Percentiles rank a stretch among this genome's conserved stretches.
phyloP scores from a whole-genome alignment of 2,797 vertebrate genomes.

The Lacerta agilis region DNA sequence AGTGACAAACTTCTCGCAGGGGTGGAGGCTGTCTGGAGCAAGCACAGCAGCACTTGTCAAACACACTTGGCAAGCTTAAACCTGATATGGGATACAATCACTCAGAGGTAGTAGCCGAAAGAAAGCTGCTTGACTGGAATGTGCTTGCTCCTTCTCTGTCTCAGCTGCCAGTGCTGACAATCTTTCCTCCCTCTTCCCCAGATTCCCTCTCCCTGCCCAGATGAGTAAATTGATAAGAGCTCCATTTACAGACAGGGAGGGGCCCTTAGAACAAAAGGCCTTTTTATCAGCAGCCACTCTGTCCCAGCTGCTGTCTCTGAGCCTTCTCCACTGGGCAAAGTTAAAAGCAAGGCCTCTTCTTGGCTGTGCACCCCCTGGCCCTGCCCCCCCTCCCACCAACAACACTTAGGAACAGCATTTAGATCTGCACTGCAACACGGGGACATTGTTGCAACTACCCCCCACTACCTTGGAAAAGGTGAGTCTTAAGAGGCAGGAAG shows the following conservation, averaged over 20 bases:
- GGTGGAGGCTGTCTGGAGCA: neutral
- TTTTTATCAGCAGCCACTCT: no score
- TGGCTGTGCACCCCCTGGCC: neutral
- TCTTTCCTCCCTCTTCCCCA: neutral
- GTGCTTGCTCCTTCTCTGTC: neutral
- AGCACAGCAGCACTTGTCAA: neutral
- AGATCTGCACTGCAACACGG: neutral
- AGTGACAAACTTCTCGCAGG: neutral
- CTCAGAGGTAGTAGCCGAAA: neutral
- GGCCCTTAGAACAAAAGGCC: neutral
- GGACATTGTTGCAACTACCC: neutral
- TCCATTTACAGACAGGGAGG: neutral
- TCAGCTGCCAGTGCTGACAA: neutral
- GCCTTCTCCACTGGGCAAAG: neutral
- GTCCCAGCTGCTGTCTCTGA: neutral
- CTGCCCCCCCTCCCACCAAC: neutral
- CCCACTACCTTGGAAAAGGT: neutral
- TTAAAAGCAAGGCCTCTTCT: no score
- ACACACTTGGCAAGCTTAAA: neutral
- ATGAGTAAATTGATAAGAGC: neutral
- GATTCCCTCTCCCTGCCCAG: neutral
- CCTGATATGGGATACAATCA: neutral
- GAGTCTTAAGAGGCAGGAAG: no score
- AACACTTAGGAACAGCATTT: neutral
- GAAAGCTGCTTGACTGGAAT: neutral